Base-by-base conservation (phyloP, 2,888 invertebrate species). In the Graphium colonna region DNA sequence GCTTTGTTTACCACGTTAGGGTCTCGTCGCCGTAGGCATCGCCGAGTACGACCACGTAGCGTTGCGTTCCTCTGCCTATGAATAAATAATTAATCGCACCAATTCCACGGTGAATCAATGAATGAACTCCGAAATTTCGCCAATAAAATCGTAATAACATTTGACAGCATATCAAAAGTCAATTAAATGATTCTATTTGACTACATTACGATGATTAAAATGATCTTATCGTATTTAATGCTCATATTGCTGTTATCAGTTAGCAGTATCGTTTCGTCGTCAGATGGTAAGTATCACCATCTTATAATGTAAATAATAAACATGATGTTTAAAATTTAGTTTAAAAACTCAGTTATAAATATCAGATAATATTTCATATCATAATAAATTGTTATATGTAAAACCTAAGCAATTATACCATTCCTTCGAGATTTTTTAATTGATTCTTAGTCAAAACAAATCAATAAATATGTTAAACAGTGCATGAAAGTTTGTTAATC, bases 81-180 rank as follows among this genome's bases (percentile, higher is more conserved):
- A 85, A 87, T 87, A 85, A 85, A 85, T 87, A 85, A 85, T 87
- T 85, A 82, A 85, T 79, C 72, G 72, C 73, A 64, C 71, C 73
- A 73, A 79, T 76, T 77, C 71, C 68, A 71, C 60, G 69, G 68
- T 76, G 74, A 76, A 82, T 80, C 79, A 82, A 83, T 83, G 80
- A 81, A 69, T 74, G 69, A 72, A 78, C 75, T 69, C 71, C 8
- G 13, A 18, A 39, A 47, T 39, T 31, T 43, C 44, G 33, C 28
- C 31, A 49, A 49, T 52, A 40, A 48, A 48, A 13, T 49, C 18
- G n/a, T 41, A 49, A 8, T 41, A 41, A 16, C n/a, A 41, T 9
- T 49, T 68, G 68, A 71, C 69, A 73, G 71, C 68, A 68, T 67
- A 67, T 65, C 72, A 71, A 71, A 73, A 73, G 73, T 72, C 70